Conservation (phyloP, 2,797 vertebrate genomes). For the Euphonia xanthogaster region DNA sequence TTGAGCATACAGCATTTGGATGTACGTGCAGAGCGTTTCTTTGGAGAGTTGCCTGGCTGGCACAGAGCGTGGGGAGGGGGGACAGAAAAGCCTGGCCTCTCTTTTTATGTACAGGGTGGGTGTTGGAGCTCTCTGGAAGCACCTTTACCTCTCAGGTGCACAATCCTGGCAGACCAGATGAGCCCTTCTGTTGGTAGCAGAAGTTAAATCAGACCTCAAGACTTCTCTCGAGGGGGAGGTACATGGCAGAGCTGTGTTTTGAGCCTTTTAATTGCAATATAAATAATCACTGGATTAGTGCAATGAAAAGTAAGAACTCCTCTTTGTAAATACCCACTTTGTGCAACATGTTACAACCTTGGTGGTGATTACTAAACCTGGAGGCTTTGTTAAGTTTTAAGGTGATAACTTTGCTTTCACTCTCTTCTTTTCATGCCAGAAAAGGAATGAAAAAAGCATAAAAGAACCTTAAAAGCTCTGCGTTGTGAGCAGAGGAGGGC, state of each 20-base stretch:
- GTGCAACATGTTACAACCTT: neutral
- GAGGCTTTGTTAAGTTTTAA: neutral
- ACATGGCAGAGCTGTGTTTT: neutral
- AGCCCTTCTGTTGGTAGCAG: neutral
- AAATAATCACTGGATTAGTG: neutral
- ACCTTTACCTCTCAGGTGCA: neutral
- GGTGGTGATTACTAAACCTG: neutral
- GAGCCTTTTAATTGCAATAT: neutral
- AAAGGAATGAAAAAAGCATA: neutral
- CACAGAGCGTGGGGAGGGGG: neutral
- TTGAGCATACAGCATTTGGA: constrained; percentile 25
- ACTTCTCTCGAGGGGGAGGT: neutral
- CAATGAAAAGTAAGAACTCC: neutral
- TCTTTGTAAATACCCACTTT: neutral
- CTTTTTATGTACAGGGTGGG: neutral
- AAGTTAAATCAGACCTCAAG: neutral
- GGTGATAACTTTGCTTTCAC: neutral
- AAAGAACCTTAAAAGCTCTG: neutral
- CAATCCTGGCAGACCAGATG: neutral
- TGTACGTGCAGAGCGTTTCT: constrained; percentile 45
- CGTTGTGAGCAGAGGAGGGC: neutral
- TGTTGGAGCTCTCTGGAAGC: neutral
- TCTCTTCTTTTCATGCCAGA: neutral
- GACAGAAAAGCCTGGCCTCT: neutral
- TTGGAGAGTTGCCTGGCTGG: constrained; percentile 57